Percentiles rank a stretch among this genome's conserved stretches.
Evolutionary conservation across 2,888 invertebrate species (phyloP).

Genomic region (Dryobotodes eremita): DNA sequence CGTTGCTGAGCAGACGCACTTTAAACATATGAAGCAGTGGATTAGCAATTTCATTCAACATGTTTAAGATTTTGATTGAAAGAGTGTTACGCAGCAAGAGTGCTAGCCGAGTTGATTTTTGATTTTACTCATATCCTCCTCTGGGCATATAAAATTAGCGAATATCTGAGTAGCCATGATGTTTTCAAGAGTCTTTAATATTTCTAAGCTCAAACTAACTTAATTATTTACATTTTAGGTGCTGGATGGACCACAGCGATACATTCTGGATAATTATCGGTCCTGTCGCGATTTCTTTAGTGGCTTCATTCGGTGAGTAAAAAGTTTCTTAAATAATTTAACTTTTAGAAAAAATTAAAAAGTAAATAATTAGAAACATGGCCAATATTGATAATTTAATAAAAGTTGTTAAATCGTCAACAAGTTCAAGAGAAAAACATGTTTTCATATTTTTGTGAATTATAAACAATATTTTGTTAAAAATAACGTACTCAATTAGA

Average conservation of each 20-base stretch:
- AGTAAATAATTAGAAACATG: neutral
- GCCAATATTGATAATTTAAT: neutral
- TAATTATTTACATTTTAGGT: constrained; percentile 82
- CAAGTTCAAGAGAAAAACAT: neutral
- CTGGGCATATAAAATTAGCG: neutral
- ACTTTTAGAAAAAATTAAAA: neutral
- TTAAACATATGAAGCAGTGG: neutral
- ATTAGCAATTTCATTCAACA: neutral
- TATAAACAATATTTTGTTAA: neutral
- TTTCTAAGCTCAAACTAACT: neutral
- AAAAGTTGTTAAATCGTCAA: neutral
- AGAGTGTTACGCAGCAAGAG: neutral
- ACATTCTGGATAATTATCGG: constrained; percentile 92
- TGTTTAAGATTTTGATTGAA: neutral
- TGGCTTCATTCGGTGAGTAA: constrained; percentile 90
- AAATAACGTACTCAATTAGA: neutral
- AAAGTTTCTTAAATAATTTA: neutral
- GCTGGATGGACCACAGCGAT: constrained; percentile 92
- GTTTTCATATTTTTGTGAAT: neutral
- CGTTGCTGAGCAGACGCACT: neutral
- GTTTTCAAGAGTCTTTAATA: neutral
- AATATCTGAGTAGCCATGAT: neutral
- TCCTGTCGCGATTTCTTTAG: constrained; percentile 91
- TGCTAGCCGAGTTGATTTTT: neutral
- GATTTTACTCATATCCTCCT: neutral